Evolutionary conservation across 92 coral and sea anemone genomes (phyloP), one percentile per base, ranked within the genome.

Genomic region (Porites lobata): DNA sequence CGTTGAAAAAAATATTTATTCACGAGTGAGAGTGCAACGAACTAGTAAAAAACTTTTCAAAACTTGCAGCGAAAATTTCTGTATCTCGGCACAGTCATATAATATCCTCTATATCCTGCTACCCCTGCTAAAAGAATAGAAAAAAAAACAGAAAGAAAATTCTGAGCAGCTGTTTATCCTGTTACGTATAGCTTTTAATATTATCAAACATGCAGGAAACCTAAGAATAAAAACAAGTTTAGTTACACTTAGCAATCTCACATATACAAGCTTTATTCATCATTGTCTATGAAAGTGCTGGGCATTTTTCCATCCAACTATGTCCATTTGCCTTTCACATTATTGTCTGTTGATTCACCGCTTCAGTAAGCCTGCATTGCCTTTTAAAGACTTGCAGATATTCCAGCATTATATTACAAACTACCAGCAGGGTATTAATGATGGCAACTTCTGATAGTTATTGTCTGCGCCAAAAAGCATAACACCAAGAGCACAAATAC

Each of bases 401-500:
- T 70, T 54, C 19, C 67, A 29, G 3, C 50, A 59, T 19, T 43
- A 75, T 10, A 83, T 50, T 57, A 72, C 78, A 62, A 72, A 83
- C 17, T 56, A 29, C 51, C 69, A 58, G 63, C 43, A 66, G 7
- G 8, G 47, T 3, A 4, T 50, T 10, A 47, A 17, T 72, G 57
- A 70, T 29, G 12, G 9, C 57, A 29, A 32, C 18, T 20, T 9
- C 9, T 18, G 17, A 9, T 50, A 20, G 73, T 73, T 71, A 95
- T 61, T 91, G 69, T 77, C 93, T 82, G 47, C 93, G 94, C 96
- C 96, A 95, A 22, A 93, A 61, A 91, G 83, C 26, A 91, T 81
- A 61, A 91, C 67, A 5, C 93, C 93, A 74, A 95, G 89, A 0
- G 78, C 88, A 19, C 96, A 94, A 51, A 92, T 88, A 58, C 86